Evolutionary conservation across 2,888 invertebrate species (phyloP).

Genomic region (Clepsis dumicolana): DNA sequence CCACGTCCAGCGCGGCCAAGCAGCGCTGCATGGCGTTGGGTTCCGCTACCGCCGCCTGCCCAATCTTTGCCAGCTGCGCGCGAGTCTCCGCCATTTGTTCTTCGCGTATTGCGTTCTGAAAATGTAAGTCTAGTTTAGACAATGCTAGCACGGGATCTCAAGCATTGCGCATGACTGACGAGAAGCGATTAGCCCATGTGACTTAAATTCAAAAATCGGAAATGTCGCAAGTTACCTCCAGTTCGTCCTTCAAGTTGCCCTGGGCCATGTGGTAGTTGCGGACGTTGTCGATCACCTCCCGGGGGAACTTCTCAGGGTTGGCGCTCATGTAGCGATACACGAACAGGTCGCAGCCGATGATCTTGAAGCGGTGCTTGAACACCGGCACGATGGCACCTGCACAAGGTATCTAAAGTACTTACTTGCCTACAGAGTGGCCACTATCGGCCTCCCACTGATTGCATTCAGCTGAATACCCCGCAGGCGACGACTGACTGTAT

Average conservation of each 20-base stretch:
- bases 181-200: too few species aligned
- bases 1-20: slow-evolving; percentile 73
- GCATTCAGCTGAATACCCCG: too few species aligned
- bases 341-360: slow-evolving; percentile 91
- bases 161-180: too few species aligned
- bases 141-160: too few species aligned
- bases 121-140: slow-evolving; percentile 1
- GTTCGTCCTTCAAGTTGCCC: slow-evolving; percentile 87
- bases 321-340: slow-evolving; percentile 92
- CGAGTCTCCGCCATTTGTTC: slow-evolving; percentile 67
- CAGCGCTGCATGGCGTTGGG: slow-evolving; percentile 76
- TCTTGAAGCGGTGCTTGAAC: slow-evolving; percentile 91
- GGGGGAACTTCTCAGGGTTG: slow-evolving; percentile 90
- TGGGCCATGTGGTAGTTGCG: slow-evolving; percentile 89
- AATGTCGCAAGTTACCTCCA: slow-evolving; percentile 70
- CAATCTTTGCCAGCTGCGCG: slow-evolving; percentile 73
- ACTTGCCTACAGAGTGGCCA: too few species aligned
- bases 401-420: background rate
- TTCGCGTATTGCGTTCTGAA: slow-evolving; percentile 69
- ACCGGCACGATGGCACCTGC: slow-evolving; percentile 88
- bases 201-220: too few species aligned
- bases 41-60: slow-evolving; percentile 72
- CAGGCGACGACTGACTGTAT: too few species aligned
- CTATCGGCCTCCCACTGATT: too few species aligned
- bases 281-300: slow-evolving; percentile 88